Conservation (phyloP, 2,113 vertebrate species). For the Mustela lutreola region DNA sequence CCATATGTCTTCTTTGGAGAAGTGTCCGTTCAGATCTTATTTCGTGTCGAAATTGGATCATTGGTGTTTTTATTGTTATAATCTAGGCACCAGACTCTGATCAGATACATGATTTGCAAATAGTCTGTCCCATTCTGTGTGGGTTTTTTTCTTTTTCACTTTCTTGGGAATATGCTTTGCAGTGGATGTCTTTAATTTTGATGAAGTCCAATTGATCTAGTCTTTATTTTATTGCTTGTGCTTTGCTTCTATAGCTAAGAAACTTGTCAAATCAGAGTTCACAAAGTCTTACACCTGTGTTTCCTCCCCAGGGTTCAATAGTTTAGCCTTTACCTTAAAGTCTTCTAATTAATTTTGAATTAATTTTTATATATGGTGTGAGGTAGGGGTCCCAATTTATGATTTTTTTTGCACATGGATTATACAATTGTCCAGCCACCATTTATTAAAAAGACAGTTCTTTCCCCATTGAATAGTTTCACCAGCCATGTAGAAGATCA, state of each 20-base stretch:
- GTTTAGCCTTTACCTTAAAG: not conserved
- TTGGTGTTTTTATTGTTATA: not conserved
- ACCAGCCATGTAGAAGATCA: no score
- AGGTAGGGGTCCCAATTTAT: not conserved
- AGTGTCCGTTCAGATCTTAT: not conserved
- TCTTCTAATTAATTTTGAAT: not conserved
- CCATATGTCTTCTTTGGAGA: not conserved
- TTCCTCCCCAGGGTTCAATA: not conserved
- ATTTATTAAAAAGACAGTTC: not conserved
- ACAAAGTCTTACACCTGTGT: not conserved
- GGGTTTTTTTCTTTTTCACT: not conserved
- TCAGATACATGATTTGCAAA: not conserved
- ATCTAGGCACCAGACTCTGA: not conserved
- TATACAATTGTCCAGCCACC: no score
- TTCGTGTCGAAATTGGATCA: not conserved
- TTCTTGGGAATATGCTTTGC: not conserved
- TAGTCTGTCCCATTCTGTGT: not conserved
- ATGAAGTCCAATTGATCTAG: not conserved
- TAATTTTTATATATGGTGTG: not conserved
- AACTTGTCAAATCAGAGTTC: not conserved
- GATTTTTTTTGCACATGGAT: not conserved
- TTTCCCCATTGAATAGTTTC: not conserved
- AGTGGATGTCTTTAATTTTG: not conserved
- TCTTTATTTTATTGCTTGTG: not conserved
- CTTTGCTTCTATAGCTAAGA: not conserved